Percentiles rank a stretch among this genome's conserved stretches.
Evolutionary conservation across 2,113 vertebrate genomes (phyloP).

Genomic region (Paramisgurnus dabryanus): DNA sequence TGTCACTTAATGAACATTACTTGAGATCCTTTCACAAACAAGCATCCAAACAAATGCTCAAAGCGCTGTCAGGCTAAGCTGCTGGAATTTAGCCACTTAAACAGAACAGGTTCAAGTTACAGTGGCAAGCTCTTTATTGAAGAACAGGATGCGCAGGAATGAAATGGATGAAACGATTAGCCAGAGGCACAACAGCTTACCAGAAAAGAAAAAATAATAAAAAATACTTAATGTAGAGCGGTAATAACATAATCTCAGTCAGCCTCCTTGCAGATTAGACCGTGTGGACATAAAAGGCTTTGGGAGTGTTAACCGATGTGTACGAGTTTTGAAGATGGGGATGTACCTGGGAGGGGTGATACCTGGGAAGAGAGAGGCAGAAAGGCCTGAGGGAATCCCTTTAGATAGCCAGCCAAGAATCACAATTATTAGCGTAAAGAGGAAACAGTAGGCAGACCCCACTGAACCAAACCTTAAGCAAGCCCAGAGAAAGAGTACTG

Average conservation of each 20-base stretch:
- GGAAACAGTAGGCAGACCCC: background rate
- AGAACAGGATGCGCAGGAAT: slow-evolving; percentile 22
- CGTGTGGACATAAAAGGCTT: background rate
- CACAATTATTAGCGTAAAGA: background rate
- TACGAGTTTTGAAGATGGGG: background rate
- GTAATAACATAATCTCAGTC: background rate
- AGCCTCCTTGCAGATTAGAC: background rate
- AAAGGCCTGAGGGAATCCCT: background rate
- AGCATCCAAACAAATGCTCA: slow-evolving; percentile 1
- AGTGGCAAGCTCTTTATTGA: background rate
- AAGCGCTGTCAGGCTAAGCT: background rate
- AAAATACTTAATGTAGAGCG: too few species aligned
- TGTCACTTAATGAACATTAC: slow-evolving; percentile 14
- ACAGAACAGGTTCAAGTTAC: slow-evolving; percentile 13
- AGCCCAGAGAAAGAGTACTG: too few species aligned
- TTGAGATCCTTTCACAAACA: background rate
- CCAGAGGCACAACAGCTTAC: slow-evolving; percentile 12
- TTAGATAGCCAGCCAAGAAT: background rate
- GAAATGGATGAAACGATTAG: slow-evolving; percentile 19
- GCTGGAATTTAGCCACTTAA: slow-evolving; percentile 7
- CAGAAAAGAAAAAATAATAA: background rate
- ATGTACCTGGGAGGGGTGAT: background rate
- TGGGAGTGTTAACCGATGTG: background rate
- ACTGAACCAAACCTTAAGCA: background rate
- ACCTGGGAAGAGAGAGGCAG: background rate